Percentiles rank a stretch among this genome's conserved stretches.
These are phyloP conservation scores for Austrofundulus limnaeus DNA, from an alignment of 2,113 vertebrate genomes.

Conservation along the genomic window DNA sequence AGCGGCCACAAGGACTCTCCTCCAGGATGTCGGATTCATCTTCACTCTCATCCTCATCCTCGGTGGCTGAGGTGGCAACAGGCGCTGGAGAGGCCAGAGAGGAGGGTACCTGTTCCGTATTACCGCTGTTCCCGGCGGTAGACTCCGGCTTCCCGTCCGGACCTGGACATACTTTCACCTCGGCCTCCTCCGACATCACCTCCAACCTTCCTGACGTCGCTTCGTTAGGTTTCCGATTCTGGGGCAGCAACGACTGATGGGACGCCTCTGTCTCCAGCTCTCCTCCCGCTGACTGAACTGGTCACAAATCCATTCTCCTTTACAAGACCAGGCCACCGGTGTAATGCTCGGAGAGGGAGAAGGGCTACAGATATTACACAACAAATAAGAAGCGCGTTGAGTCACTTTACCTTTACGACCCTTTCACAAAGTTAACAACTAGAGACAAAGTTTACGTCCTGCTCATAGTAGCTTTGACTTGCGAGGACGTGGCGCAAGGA, in stretches of 20 bases:
- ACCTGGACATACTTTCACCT: constrained; percentile 36
- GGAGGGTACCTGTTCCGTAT: constrained; percentile 69
- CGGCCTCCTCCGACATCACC: constrained; percentile 65
- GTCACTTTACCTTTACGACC: not conserved
- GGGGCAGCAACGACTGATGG: constrained; percentile 22
- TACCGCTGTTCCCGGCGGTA: constrained; percentile 22
- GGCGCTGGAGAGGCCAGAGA: constrained; percentile 81
- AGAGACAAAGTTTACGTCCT: not conserved
- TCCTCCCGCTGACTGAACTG: constrained; percentile 6
- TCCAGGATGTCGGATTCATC: constrained; percentile 96
- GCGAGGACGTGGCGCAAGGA: not conserved
- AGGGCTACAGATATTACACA: constrained; percentile 23
- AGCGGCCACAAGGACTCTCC: constrained; percentile 95
- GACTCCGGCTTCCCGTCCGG: constrained; percentile 47
- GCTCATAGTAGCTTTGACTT: not conserved
- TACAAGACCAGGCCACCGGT: constrained; percentile 13
- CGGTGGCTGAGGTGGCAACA: constrained; percentile 76
- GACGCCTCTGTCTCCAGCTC: constrained; percentile 20
- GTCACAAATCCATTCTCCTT: constrained; percentile 37
- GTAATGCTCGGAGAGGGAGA: constrained; percentile 4
- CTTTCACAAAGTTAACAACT: not conserved
- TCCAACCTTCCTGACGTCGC: not conserved
- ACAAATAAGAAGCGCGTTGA: constrained; percentile 2
- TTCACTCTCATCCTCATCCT: constrained; percentile 95
- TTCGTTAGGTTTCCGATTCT: not conserved